phyloP scores from a whole-genome alignment of 1,140 invertebrate species.

The Penaeus vannamei region DNA sequence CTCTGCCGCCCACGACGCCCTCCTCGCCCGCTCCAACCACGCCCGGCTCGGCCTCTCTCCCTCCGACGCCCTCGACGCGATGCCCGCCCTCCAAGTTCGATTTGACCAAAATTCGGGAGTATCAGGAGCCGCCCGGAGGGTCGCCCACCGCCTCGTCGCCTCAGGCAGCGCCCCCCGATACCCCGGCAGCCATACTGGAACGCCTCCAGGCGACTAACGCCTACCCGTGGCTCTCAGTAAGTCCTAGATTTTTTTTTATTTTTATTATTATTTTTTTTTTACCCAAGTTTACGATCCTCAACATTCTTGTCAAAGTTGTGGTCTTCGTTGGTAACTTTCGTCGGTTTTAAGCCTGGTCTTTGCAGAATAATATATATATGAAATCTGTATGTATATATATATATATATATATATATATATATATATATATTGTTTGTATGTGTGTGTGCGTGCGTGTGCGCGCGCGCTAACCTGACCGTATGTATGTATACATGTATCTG shows the following conservation, averaged over 20 bases:
- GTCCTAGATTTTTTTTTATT: not conserved
- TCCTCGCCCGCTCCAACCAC: not conserved
- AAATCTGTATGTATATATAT: too few species aligned
- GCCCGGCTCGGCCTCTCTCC: not conserved
- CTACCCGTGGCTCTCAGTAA: slow-evolving; percentile 58
- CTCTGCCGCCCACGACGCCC: not conserved
- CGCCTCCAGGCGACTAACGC: slow-evolving; percentile 52
- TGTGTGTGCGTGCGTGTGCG: too few species aligned
- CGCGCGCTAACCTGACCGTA: too few species aligned
- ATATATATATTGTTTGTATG: too few species aligned
- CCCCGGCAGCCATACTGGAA: slow-evolving; percentile 39
- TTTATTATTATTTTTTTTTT: not conserved
- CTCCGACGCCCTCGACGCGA: not conserved
- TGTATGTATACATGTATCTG: too few species aligned
- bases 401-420: too few species aligned
- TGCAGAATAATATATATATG: too few species aligned
- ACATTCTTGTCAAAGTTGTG: too few species aligned
- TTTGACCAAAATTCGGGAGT: too few species aligned
- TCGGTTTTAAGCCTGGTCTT: too few species aligned
- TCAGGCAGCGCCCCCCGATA: not conserved
- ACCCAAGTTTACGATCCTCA: not conserved
- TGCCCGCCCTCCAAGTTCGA: not conserved
- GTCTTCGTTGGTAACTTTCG: too few species aligned
- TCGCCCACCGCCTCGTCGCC: not conserved
- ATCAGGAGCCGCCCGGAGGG: not conserved